phyloP scores from a whole-genome alignment of 1,140 invertebrate species.

The Brachionus calyciflorus region DNA sequence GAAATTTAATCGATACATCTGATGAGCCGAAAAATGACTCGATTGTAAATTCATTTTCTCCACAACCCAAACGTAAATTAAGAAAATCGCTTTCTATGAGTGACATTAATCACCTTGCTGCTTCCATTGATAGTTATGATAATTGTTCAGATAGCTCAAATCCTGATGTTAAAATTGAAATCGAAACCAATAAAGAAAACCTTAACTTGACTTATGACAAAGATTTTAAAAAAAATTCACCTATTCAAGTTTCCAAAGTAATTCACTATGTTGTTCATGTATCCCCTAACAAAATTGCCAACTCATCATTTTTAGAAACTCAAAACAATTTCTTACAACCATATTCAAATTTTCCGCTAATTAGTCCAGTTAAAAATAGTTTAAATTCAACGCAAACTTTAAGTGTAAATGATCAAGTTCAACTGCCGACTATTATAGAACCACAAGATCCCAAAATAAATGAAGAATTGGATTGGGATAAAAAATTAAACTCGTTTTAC shows the following conservation, averaged over 20 bases:
- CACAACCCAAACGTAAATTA: not conserved
- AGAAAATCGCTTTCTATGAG: slow-evolving; percentile 14
- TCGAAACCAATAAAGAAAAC: not conserved
- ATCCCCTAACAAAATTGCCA: not conserved
- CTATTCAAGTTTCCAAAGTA: not conserved
- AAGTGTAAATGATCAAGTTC: too few relatives aligned
- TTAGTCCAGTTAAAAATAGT: not conserved
- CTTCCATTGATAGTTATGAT: not conserved
- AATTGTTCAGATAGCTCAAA: not conserved
- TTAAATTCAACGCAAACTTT: not conserved
- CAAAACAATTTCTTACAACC: not conserved
- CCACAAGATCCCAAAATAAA: too few relatives aligned
- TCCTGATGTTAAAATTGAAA: not conserved
- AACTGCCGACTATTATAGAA: too few relatives aligned
- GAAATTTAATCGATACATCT: too few relatives aligned
- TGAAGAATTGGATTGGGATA: too few relatives aligned
- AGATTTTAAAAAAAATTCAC: not conserved
- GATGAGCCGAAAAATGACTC: not conserved
- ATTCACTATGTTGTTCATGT: not conserved
- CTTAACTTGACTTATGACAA: slow-evolving; percentile 23
- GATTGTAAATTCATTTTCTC: not conserved
- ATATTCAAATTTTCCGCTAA: not conserved
- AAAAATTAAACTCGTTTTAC: too few relatives aligned
- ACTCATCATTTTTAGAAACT: not conserved
- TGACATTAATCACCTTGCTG: slow-evolving; percentile 1